Percentiles rank a stretch among this genome's conserved stretches.
Conservation (phyloP, 2,113 vertebrate species). For the Myxocyprinus asiaticus region DNA sequence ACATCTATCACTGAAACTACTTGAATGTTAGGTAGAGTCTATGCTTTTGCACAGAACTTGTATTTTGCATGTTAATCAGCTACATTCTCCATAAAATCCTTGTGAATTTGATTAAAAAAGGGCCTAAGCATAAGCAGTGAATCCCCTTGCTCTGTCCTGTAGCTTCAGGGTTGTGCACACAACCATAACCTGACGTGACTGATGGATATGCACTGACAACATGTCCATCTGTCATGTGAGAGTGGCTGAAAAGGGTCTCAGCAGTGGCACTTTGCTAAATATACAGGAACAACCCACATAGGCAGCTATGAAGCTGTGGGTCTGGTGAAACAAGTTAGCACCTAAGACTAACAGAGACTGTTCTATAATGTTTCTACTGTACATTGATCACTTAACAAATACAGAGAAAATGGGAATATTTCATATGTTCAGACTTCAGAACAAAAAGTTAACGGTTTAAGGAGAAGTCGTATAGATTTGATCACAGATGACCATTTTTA, state of each 20-base stretch:
- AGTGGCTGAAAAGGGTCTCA: constrained; percentile 25
- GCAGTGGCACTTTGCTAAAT: not conserved
- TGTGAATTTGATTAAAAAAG: not conserved
- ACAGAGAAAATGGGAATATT: not conserved
- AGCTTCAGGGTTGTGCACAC: constrained; percentile 26
- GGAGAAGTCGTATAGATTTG: too few species aligned
- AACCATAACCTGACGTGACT: not conserved
- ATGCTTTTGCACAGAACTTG: not conserved
- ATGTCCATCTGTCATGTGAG: constrained; percentile 18
- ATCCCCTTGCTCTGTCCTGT: constrained; percentile 7
- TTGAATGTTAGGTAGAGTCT: not conserved
- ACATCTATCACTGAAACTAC: not conserved
- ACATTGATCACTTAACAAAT: not conserved
- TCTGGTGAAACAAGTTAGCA: not conserved
- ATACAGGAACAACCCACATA: constrained; percentile 6
- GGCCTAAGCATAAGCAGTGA: not conserved
- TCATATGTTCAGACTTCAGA: not conserved
- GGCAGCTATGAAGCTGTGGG: not conserved
- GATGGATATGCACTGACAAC: constrained; percentile 19
- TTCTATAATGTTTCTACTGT: not conserved
- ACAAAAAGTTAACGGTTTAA: too few species aligned
- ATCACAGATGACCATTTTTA: too few species aligned
- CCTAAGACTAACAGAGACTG: too few species aligned
- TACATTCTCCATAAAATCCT: not conserved
- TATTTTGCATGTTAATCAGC: not conserved